Evolutionary conservation across 1,140 invertebrate species (phyloP), one percentile per base, ranked within the genome.

Genomic region (Drosophila bipectinata): DNA sequence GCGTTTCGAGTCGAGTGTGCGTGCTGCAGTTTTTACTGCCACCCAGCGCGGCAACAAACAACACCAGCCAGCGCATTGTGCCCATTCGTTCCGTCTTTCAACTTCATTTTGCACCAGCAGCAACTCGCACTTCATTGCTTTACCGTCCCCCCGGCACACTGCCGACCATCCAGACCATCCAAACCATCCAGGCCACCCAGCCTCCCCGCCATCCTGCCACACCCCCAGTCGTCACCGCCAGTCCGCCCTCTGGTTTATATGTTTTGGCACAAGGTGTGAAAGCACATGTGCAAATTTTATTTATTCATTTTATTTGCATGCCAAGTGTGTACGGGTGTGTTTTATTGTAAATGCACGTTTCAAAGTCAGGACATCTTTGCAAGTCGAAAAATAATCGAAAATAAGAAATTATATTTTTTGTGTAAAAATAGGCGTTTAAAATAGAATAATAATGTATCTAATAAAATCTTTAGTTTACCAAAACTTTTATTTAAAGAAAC

Each of bases 261-360:
- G 60, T 87, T 85, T 80, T 77, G 75, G 77, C 73, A 76, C 69
- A 80, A 85, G 82, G 81, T 85, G 81, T 81, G 81, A 84, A 85
- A 72, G 69, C 80, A 85, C 82, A 77, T 83, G 79, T 76, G 83
- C 75, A 87, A 83, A 87, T 87, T 83, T 87, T 88, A 87, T 88
- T 88, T 88, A 88, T 87, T 87, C 84, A 87, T 87, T 87, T 87
- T 87, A 88, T 87, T 87, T 88, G 75, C 83, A 88, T 83, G 84
- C 62, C 79, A 76, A 67, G 77, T 68, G 55, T 71, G 48, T 79
- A 48, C 59, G 48, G 18, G 55, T 66, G 64, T 68, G 49, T 69
- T 74, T 48, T 58, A 58, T 78, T 82, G 55, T 78, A 66, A 83
- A 74, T 58, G 52, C 74, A 69, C 67, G 9, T 41, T 4, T 0